phyloP scores from a whole-genome alignment of 2,113 vertebrate genomes.

The Sylvia atricapilla region DNA sequence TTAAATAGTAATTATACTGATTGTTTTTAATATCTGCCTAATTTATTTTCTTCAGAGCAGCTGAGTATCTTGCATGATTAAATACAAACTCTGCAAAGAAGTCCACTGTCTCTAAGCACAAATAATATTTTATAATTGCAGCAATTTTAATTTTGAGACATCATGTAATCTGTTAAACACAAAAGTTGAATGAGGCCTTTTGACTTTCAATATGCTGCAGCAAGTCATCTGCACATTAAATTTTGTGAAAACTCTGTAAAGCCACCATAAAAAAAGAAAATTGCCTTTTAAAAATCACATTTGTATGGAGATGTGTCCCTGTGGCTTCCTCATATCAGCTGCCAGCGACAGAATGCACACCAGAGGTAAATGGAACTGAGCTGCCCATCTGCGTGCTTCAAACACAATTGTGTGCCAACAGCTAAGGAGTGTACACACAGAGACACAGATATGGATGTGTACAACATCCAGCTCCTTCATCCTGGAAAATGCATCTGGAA shows the following conservation, averaged over 20 bases:
- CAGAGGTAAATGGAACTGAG: slow-evolving; percentile 64
- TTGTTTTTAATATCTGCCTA: slow-evolving; percentile 13
- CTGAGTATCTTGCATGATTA: slow-evolving; percentile 13
- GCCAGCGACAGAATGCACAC: slow-evolving; percentile 65
- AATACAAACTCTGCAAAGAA: slow-evolving; percentile 5
- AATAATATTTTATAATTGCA: slow-evolving; percentile 40
- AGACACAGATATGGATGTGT: not conserved
- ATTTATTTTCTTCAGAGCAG: slow-evolving; percentile 9
- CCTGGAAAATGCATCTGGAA: slow-evolving; percentile 53
- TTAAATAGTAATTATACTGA: slow-evolving; percentile 37
- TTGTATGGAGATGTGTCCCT: slow-evolving; percentile 73
- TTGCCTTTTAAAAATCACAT: slow-evolving; percentile 69
- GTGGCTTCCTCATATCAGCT: slow-evolving; percentile 48
- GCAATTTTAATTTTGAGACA: slow-evolving; percentile 48
- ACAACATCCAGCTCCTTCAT: slow-evolving; percentile 37
- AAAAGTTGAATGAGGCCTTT: slow-evolving; percentile 37
- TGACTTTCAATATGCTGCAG: slow-evolving; percentile 57
- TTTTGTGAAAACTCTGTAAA: slow-evolving; percentile 52
- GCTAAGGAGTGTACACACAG: slow-evolving; percentile 6
- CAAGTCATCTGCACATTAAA: slow-evolving; percentile 52
- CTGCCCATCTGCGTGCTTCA: slow-evolving; percentile 80
- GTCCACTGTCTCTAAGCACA: not conserved
- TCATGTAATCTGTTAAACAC: slow-evolving; percentile 30
- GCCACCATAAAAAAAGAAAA: slow-evolving; percentile 49
- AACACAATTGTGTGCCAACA: slow-evolving; percentile 72